phyloP scores from a whole-genome alignment of 1,140 invertebrate genomes.

The Belonocnema kinseyi region DNA sequence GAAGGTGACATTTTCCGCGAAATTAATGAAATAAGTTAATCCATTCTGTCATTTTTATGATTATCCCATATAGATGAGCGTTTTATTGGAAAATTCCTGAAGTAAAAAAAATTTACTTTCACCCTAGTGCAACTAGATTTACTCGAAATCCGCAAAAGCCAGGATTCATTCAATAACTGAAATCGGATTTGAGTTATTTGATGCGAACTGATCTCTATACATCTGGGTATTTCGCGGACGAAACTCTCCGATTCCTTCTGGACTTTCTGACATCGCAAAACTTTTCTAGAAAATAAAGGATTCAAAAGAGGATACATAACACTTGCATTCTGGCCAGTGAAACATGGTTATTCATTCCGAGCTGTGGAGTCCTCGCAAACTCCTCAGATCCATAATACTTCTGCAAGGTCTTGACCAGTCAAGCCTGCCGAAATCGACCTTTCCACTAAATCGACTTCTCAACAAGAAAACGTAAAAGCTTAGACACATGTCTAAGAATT shows the following conservation, averaged over 20 bases:
- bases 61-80: too few species aligned
- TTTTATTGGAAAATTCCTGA: background rate
- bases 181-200: constrained; percentile 23
- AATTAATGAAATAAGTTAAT: too few species aligned
- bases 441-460: background rate
- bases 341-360: background rate
- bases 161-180: constrained; percentile 17
- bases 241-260: constrained; percentile 10
- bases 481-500: background rate
- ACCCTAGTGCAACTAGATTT: background rate
- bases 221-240: constrained; percentile 13
- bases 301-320: constrained; percentile 16
- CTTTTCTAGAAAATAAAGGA: constrained; percentile 12
- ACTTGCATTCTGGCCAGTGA: constrained; percentile 29
- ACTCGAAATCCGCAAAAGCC: background rate
- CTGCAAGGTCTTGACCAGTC: constrained; percentile 19
- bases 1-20: too few species aligned
- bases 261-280: constrained; percentile 17
- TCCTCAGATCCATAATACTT: constrained; percentile 7
- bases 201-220: constrained; percentile 22
- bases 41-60: too few species aligned
- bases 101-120: background rate
- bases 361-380: background rate
- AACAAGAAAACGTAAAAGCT: background rate
- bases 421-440: constrained; percentile 5